These are phyloP conservation scores for Lasiurus borealis DNA, from an alignment of 2,113 vertebrate species.

Conservation along the genomic window DNA sequence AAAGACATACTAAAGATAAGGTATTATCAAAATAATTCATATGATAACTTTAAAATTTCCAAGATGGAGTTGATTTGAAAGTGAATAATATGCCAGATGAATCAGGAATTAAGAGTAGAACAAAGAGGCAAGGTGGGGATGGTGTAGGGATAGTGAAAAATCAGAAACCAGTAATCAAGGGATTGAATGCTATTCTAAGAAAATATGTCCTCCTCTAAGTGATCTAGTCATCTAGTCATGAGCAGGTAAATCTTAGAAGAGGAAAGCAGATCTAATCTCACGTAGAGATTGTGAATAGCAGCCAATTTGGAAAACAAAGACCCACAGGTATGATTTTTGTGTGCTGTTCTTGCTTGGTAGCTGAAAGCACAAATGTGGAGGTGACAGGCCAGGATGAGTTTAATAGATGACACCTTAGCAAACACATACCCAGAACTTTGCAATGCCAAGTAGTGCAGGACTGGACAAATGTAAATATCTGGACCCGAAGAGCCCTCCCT, in stretches of 20 bases:
- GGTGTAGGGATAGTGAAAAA: not conserved
- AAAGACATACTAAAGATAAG: not conserved
- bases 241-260: not conserved
- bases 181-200: not conserved
- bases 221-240: not conserved
- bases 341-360: not conserved
- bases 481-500: constrained; percentile 34
- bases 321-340: not conserved
- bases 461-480: constrained; percentile 63
- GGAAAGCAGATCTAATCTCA: not conserved
- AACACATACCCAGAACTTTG: constrained; percentile 43
- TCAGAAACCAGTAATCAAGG: not conserved
- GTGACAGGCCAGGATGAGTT: not conserved
- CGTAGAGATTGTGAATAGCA: not conserved
- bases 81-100: not conserved
- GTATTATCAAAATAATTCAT: not conserved
- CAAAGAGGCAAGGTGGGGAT: not conserved
- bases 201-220: not conserved
- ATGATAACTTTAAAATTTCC: not conserved
- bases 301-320: not conserved
- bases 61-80: constrained; percentile 19
- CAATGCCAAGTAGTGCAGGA: constrained; percentile 67
- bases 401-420: constrained; percentile 66
- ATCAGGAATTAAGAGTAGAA: not conserved
- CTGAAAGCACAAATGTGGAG: not conserved